Evolutionary conservation across 2,888 invertebrate genomes (phyloP).

Genomic region (Phanerotoma sp.): DNA sequence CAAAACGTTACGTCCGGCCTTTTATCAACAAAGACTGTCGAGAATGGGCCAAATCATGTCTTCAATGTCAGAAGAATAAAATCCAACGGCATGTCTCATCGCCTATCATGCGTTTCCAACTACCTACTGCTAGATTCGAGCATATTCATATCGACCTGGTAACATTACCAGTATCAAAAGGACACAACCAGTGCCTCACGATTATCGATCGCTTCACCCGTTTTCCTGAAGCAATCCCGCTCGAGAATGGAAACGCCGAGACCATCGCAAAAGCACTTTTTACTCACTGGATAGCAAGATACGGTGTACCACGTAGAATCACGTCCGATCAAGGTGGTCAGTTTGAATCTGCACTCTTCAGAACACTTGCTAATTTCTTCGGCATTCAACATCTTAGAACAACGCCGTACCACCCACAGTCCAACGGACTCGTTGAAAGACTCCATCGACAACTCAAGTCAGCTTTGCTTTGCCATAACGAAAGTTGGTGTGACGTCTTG

Average conservation of each 20-base stretch:
- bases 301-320: neutral
- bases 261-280: neutral
- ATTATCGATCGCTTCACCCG: too few species aligned
- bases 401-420: too few species aligned
- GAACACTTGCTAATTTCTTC: too few species aligned
- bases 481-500: neutral
- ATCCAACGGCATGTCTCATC: neutral
- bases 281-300: neutral
- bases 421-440: too few species aligned
- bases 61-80: conserved; percentile 1
- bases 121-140: neutral
- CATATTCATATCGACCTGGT: too few species aligned
- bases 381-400: too few species aligned
- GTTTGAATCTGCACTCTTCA: neutral
- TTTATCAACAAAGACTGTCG: neutral
- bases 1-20: neutral
- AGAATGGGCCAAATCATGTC: neutral
- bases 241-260: neutral
- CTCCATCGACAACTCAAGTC: neutral
- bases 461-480: neutral
- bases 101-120: neutral
- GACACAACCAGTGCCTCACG: neutral
- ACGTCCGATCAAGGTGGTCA: neutral
- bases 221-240: neutral
- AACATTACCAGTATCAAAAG: neutral